Conservation (phyloP, 2,888 invertebrate genomes). For the Desoria tigrina region DNA sequence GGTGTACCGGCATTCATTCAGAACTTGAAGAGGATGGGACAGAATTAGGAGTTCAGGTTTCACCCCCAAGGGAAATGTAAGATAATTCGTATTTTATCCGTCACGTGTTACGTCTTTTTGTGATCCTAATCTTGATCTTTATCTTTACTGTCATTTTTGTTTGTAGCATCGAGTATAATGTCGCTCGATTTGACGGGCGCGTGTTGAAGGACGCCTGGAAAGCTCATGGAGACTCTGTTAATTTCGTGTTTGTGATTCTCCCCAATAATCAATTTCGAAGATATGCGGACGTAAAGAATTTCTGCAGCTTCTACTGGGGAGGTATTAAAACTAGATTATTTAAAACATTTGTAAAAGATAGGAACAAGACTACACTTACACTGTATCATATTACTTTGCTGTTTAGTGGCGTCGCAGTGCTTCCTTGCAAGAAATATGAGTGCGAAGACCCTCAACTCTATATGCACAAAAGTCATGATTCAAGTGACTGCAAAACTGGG, state of each 20-base stretch:
- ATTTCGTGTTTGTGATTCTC: constrained; percentile 63
- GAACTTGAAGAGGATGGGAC: constrained; percentile 18
- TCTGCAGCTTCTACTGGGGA: constrained; percentile 73
- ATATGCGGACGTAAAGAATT: constrained; percentile 86
- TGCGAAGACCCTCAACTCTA: constrained; percentile 8
- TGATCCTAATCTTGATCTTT: no score
- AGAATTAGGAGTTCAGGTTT: constrained; percentile 24
- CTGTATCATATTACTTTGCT: no score
- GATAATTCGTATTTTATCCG: no score
- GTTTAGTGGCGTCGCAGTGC: constrained; percentile 49
- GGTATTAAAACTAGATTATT: constrained; percentile 54
- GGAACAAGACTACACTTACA: no score
- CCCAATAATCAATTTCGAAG: constrained; percentile 70
- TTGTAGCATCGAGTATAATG: constrained; percentile 19
- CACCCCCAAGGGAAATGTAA: constrained; percentile 26
- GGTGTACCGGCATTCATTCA: constrained; percentile 11
- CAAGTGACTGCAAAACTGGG: no score
- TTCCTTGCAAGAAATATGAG: constrained; percentile 45
- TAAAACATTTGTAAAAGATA: no score
- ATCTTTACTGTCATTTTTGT: no score
- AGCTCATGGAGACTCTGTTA: constrained; percentile 15
- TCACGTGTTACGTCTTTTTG: no score
- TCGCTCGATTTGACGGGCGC: not conserved
- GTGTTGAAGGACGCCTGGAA: constrained; percentile 14
- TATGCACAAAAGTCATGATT: no score